Percentiles rank a stretch among this genome's conserved stretches.
Evolutionary conservation across 2,113 vertebrate genomes (phyloP).

Genomic region (Pluvialis apricaria): DNA sequence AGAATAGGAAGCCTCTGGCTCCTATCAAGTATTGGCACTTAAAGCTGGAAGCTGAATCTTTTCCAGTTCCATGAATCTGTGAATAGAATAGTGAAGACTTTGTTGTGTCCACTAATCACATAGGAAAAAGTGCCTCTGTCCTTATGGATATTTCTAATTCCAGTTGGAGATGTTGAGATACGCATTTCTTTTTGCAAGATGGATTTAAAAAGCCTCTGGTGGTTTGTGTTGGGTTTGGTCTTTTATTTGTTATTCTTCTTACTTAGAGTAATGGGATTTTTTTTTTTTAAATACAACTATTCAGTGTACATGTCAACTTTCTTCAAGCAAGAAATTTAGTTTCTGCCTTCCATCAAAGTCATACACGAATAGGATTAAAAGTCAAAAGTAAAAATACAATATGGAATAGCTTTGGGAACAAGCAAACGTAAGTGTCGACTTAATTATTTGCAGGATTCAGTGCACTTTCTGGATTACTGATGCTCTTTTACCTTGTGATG

Average conservation of each 20-base stretch:
- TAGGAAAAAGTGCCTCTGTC: neutral
- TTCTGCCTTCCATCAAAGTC: neutral
- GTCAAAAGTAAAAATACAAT: neutral
- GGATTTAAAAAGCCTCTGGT: neutral
- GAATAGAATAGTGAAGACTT: neutral
- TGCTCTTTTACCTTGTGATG: neutral
- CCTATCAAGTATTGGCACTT: neutral
- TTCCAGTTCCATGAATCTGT: neutral
- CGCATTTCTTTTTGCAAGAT: neutral
- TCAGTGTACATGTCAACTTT: neutral
- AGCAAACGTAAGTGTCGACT: neutral
- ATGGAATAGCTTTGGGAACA: neutral
- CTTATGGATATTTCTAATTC: neutral
- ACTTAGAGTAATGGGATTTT: neutral
- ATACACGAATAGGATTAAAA: neutral
- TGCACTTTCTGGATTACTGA: neutral
- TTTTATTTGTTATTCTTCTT: neutral
- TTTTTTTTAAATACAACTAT: rapidly evolving
- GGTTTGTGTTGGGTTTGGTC: neutral
- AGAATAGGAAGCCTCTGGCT: neutral
- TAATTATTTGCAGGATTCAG: neutral
- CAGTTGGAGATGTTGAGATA: neutral
- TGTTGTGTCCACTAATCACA: neutral
- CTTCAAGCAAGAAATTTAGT: neutral
- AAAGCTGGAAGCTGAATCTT: neutral